A percentile compares a stretch with the other conserved stretches of the same genome.
phyloP scores from a whole-genome alignment of 2,888 invertebrate species.

The Trileptium ribeirensis region DNA sequence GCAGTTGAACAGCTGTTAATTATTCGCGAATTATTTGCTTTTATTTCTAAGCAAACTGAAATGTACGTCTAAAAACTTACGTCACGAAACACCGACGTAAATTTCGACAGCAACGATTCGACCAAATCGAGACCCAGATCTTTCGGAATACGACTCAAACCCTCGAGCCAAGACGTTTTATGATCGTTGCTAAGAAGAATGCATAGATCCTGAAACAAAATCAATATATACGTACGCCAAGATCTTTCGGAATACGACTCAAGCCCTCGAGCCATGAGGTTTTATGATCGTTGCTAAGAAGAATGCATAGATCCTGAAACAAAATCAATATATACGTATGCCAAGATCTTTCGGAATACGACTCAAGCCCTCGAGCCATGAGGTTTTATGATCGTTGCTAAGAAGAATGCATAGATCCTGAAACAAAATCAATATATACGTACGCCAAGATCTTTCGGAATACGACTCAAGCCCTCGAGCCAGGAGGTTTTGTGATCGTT shows the following conservation, averaged over 20 bases:
- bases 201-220: slow-evolving; percentile 70
- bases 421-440: slow-evolving; percentile 33
- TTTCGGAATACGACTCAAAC: slow-evolving; percentile 91
- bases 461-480: slow-evolving; percentile 89
- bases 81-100: slow-evolving; percentile 55
- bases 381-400: slow-evolving; percentile 89
- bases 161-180: slow-evolving; percentile 86
- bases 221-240: slow-evolving; percentile 64
- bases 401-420: slow-evolving; percentile 83
- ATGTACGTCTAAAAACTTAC: too few species aligned
- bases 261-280: slow-evolving; percentile 90
- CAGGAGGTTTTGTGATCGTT: slow-evolving; percentile 93
- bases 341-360: slow-evolving; percentile 97
- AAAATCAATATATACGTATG: slow-evolving; percentile 25
- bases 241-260: slow-evolving; percentile 92
- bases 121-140: slow-evolving; percentile 90
- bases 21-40: too few species aligned
- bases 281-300: slow-evolving; percentile 89
- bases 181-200: slow-evolving; percentile 85
- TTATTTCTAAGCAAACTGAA: too few species aligned
- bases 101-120: slow-evolving; percentile 76
- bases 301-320: slow-evolving; percentile 73
- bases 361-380: slow-evolving; percentile 87
- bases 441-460: slow-evolving; percentile 96
- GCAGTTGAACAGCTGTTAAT: too few species aligned